Percentiles rank a stretch among this genome's conserved stretches.
phyloP scores from a whole-genome alignment of 2,113 vertebrate genomes.

The Sceloporus tristichus region DNA sequence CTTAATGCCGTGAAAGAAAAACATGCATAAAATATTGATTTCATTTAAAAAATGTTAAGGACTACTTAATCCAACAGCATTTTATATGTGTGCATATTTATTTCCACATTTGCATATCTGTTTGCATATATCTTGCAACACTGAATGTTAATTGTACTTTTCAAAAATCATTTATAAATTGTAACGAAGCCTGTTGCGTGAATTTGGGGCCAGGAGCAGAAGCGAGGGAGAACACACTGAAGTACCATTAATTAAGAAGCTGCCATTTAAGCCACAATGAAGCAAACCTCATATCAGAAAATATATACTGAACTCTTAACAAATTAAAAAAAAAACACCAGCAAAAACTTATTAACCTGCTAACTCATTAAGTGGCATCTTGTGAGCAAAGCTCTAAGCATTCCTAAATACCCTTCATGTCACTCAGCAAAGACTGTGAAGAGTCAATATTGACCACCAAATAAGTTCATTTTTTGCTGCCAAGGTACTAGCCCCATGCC shows the following conservation, averaged over 20 bases:
- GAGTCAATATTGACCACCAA: constrained; percentile 41
- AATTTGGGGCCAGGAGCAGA: constrained; percentile 69
- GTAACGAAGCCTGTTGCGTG: constrained; percentile 85
- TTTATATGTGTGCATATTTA: constrained; percentile 91
- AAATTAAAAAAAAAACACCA: constrained; percentile 75
- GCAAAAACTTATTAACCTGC: constrained; percentile 76
- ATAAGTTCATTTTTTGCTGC: constrained; percentile 44
- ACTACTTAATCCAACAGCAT: constrained; percentile 87
- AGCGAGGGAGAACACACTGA: constrained; percentile 75
- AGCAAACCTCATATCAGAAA: constrained; percentile 81
- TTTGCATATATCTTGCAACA: constrained; percentile 89
- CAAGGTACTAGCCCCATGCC: background rate
- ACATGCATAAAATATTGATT: constrained; percentile 90
- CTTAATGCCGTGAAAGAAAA: constrained; percentile 82
- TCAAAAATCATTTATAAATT: constrained; percentile 85
- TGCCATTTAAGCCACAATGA: constrained; percentile 79
- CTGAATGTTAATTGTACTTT: constrained; percentile 87
- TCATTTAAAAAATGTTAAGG: constrained; percentile 89
- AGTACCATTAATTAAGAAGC: constrained; percentile 84
- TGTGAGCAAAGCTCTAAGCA: constrained; percentile 54
- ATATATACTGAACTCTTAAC: constrained; percentile 81
- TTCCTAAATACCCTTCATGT: constrained; percentile 60
- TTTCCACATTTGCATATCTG: constrained; percentile 87
- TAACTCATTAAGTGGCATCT: constrained; percentile 76
- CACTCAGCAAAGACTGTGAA: constrained; percentile 53